Base-by-base conservation (phyloP, 1,140 invertebrate genomes). In the Papilio polyxenes region DNA sequence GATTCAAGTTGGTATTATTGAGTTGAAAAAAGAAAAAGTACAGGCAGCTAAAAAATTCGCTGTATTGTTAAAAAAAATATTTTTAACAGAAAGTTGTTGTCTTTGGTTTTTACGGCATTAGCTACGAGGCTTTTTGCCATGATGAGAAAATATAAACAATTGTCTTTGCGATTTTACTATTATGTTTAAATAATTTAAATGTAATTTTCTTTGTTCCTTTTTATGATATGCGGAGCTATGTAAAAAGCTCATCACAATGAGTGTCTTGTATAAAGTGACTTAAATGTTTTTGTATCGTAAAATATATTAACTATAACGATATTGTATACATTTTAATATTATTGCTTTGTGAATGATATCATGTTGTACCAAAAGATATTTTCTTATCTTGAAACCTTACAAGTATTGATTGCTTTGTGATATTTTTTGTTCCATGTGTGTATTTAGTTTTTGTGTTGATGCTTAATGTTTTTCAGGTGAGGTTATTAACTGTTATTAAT, bases 321-420 rank as follows among this genome's bases (percentile, higher is more conserved):
- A 62, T 65, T 65, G 23, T 31, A 65, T 9, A 23, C 23, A 31
- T 65, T 23, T 37, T 72, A 37, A 17, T 0, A 17, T 17, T 6
- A 56, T 17, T 31, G 62, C 6, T 59, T 59, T 9, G n/a, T n/a
- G 31, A 65, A 65, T n/a, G 56, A 62, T 37, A 72, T 31, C 65
- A 72, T 72, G 65, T 72, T 72, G 65, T 72, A 72, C 23, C 23
- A 72, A 72, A 72, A 37, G 49, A 76, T 8, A n/a, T 48, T 20
- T 51, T 13, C 53, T 76, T 20, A 76, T 51, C 10, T 23, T 40
- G n/a, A 62, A 78, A 78, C 49, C 49, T 13, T 78, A 78, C 4
- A 78, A 56, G 76, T 40, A 56, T 78, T 78, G n/a, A 44, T 59
- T 59, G 31, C 11, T 59, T 59, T 78, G 76, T 78, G 76, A 78